Evolutionary conservation across 1,140 invertebrate species (phyloP).

Genomic region (Globodera rostochiensis): DNA sequence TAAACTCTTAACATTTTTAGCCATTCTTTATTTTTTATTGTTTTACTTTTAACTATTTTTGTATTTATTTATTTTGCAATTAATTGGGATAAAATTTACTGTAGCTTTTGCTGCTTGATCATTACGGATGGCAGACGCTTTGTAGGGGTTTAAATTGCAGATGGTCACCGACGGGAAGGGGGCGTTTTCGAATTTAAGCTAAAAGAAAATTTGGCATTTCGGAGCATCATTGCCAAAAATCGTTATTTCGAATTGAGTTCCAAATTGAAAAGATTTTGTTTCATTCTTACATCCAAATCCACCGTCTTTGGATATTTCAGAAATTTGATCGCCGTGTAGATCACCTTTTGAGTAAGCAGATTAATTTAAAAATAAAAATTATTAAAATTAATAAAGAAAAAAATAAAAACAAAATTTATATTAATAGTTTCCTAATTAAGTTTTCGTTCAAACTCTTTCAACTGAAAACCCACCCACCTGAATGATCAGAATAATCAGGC

Average conservation of each 20-base stretch:
- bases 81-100: slow-evolving; percentile 31
- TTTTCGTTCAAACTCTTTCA: background rate
- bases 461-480: slow-evolving; percentile 24
- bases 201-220: slow-evolving; percentile 23
- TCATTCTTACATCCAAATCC: slow-evolving; percentile 58
- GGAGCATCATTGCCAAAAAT: slow-evolving; percentile 21
- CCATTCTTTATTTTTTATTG: too few relatives aligned
- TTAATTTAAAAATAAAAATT: too few relatives aligned
- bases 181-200: slow-evolving; percentile 66
- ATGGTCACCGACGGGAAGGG: slow-evolving; percentile 65
- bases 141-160: slow-evolving; percentile 65
- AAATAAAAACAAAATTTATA: too few relatives aligned
- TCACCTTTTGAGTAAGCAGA: slow-evolving; percentile 19
- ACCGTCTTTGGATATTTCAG: slow-evolving; percentile 59
- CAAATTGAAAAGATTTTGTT: background rate
- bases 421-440: too few relatives aligned
- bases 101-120: slow-evolving; percentile 59
- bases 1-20: too few relatives aligned
- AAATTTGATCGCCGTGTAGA: slow-evolving; percentile 57
- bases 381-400: too few relatives aligned
- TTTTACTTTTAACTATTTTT: too few relatives aligned
- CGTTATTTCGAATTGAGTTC: slow-evolving; percentile 4
- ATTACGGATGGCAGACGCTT: slow-evolving; percentile 56
- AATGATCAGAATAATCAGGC: slow-evolving; percentile 38
- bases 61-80: background rate